Evolutionary conservation across 2,888 invertebrate species (phyloP), one percentile per base, ranked within the genome.

Genomic region (Beris chalybata): DNA sequence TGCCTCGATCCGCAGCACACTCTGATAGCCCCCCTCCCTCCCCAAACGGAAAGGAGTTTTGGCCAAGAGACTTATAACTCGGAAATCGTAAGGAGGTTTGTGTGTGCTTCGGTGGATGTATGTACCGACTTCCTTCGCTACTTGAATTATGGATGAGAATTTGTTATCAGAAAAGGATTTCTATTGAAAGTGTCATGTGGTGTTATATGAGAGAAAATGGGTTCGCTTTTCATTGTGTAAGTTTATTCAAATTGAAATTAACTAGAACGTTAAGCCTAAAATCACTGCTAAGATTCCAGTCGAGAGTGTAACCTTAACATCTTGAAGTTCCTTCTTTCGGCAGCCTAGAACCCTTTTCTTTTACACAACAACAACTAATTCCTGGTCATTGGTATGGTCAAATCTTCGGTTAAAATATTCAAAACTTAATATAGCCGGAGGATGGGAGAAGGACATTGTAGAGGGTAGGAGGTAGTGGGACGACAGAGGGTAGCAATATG

Each of bases 121-220:
- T 11, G n/a, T 47, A 22, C 50, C 4, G 29, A 52, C 61, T 50
- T 61, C 61, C 38, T 38, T 38, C 65, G 52, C 43, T 57, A 55
- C 53, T 48, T 69, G 67, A 69, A 69, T 67, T 67, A 69, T 69
- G 67, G 59, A 69, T 69, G 67, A 69, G 67, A 66, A 67, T 69
- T 69, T 67, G 67, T 69, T 69, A 69, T 67, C 69, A 67, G 67
- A 67, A 69, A 69, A 67, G 69, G 67, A 67, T 69, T 69, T 65
- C 63, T 58, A 69, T 67, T 65, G 58, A 69, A 69, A 67, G 55
- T 69, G 67, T 67, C 65, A 67, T 69, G 65, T 69, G 64, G 61
- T 48, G 56, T 44, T 47, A 48, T 31, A 31, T 29, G 12, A 48
- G 50, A 32, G 44, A 22, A 57, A 44, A 44, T 29, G 7, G 44